Base-by-base conservation (phyloP, 2,888 invertebrate species). In the Tryphoninae sp. region DNA sequence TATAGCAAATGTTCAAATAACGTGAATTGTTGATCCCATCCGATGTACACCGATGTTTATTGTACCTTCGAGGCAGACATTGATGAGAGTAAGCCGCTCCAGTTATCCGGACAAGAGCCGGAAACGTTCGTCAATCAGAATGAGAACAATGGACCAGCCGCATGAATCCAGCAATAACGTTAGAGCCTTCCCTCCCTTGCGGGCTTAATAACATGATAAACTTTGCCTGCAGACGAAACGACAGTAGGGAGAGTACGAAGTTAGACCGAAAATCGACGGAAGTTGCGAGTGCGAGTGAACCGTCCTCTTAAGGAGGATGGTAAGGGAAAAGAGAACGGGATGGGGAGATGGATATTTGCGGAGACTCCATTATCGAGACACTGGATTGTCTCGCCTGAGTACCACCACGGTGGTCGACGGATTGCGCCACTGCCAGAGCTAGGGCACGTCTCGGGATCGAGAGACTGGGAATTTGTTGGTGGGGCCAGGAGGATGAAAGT, bases 41-140 rank as follows among this genome's bases (percentile, higher is more conserved):
- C 19, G 1, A 19, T 19, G 19, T 6, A 33, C 33, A 33, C 33
- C 6, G 33, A 33, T 33, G 33, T 33, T 33, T 33, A 33, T 33
- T 33, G 4, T 33, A 33, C 6, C 6, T 3, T 33, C 3, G 33
- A 33, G 4, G 1, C 33, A 33, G 33, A 33, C 33, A 33, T 33
- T 33, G 33, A 6, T 2, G 33, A 6, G 33, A 33, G 6, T 33
- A 33, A 33, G 6, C 33, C 6, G 33, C 33, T 33, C 33, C 6
- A 33, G 33, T 33, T 33, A 33, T 33, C 33, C 6, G 33, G 33
- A 33, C 33, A n/a, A 49, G 11, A 80, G 77, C 68, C 74, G 76
- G 61, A 62, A 74, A 79, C 79, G 73, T 80, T 81, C 71, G 80
- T 68, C 64, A 77, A 81, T 71, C 67, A 64, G 53, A 68, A 71